phyloP scores from a whole-genome alignment of 2,113 vertebrate species.

The Hassar affinis region DNA sequence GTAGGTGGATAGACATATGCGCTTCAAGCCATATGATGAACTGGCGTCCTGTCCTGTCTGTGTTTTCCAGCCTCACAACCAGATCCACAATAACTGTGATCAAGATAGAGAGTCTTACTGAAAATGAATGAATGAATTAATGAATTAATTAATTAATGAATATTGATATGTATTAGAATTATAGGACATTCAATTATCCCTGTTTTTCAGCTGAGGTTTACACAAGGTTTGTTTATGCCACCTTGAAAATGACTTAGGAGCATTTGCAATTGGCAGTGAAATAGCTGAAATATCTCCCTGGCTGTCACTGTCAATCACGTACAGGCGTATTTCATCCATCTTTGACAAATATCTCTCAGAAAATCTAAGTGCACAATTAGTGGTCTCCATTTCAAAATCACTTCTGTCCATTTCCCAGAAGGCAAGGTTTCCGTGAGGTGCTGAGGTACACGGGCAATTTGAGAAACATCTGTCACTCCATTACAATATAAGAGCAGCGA shows the following conservation, averaged over 20 bases:
- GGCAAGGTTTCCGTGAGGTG: conserved; percentile 32
- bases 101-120: not conserved
- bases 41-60: not conserved
- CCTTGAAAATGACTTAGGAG: conserved; percentile 43
- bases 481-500: conserved; percentile 73
- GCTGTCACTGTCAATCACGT: conserved; percentile 47
- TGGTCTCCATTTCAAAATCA: conserved; percentile 31
- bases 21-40: not conserved
- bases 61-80: not conserved
- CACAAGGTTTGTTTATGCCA: conserved; percentile 12
- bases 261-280: conserved; percentile 31
- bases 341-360: conserved; percentile 52
- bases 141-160: not conserved
- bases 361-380: conserved; percentile 53
- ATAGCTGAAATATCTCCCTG: conserved; percentile 30
- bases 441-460: conserved; percentile 67
- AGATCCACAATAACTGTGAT: not conserved
- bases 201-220: not conserved
- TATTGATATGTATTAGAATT: not conserved
- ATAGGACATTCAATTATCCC: conserved; percentile 11
- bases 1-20: not conserved
- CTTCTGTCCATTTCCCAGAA: conserved; percentile 52
- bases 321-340: conserved; percentile 37
- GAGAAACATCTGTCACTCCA: conserved; percentile 81
- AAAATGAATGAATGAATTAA: not conserved